Conservation (phyloP, 2,888 invertebrate species). For the Ctenicera cuprea region DNA sequence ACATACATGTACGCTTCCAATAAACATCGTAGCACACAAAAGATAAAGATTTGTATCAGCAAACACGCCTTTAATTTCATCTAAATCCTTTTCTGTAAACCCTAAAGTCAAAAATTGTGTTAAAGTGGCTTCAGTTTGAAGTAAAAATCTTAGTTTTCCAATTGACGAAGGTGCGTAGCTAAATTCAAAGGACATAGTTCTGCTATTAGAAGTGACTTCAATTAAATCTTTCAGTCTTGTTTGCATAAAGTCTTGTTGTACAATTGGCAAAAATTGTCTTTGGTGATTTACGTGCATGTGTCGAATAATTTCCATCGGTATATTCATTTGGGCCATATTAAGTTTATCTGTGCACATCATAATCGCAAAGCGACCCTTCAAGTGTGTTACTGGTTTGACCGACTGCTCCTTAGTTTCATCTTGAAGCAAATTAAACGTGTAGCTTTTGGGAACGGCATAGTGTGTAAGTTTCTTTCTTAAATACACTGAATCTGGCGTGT, state of each 20-base stretch:
- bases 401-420: slow-evolving; percentile 67
- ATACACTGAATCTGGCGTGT: slow-evolving; percentile 78
- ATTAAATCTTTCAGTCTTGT: slow-evolving; percentile 86
- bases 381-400: slow-evolving; percentile 82
- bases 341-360: slow-evolving; percentile 84
- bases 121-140: slow-evolving; percentile 86
- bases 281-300: slow-evolving; percentile 77
- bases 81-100: slow-evolving; percentile 94
- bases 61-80: slow-evolving; percentile 97
- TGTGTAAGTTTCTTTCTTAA: slow-evolving; percentile 82
- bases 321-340: slow-evolving; percentile 64
- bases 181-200: slow-evolving; percentile 80
- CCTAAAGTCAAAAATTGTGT: slow-evolving; percentile 84
- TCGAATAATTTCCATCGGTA: slow-evolving; percentile 66
- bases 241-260: slow-evolving; percentile 89
- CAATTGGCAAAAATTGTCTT: slow-evolving; percentile 85
- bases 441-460: slow-evolving; percentile 84
- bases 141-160: slow-evolving; percentile 85
- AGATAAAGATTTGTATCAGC: slow-evolving; percentile 96
- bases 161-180: slow-evolving; percentile 85
- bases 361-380: slow-evolving; percentile 83
- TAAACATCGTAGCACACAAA: slow-evolving; percentile 90
- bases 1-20: slow-evolving; percentile 95
- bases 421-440: slow-evolving; percentile 83
- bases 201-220: slow-evolving; percentile 77